Conservation (phyloP, 2,797 vertebrate genomes). For the Intellagama lesueurii region DNA sequence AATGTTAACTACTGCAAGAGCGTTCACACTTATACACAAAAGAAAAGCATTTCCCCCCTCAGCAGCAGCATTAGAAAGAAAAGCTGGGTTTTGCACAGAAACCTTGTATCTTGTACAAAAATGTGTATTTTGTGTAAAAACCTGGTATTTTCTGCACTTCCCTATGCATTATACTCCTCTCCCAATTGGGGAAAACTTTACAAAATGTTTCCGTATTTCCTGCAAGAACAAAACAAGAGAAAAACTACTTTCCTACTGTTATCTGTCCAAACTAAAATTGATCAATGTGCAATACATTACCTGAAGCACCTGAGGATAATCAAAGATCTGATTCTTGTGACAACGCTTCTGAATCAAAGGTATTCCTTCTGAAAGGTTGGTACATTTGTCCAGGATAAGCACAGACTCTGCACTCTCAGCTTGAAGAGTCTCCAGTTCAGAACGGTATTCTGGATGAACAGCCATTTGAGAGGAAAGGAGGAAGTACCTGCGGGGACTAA, state of each 20-base stretch:
- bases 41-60: no score
- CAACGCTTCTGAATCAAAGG: slow-evolving; percentile 88
- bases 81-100: no score
- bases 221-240: no score
- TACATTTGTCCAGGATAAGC: slow-evolving; percentile 93
- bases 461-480: slow-evolving; percentile 92
- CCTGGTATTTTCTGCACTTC: no score
- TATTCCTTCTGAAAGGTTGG: slow-evolving; percentile 90
- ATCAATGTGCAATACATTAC: slow-evolving; percentile 69
- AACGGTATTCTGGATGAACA: slow-evolving; percentile 91
- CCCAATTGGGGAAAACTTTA: no score
- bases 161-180: no score
- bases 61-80: no score
- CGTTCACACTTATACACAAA: no score
- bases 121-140: no score
- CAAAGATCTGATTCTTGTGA: slow-evolving; percentile 89
- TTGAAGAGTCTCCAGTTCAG: slow-evolving; percentile 90
- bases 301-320: slow-evolving; percentile 97
- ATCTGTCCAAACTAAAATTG: background rate
- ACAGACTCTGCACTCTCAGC: slow-evolving; percentile 90
- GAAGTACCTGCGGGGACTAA: slow-evolving; percentile 89
- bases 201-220: no score
- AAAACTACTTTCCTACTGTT: background rate
- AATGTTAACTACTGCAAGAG: no score
- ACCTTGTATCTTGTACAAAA: no score